Evolutionary conservation across 2,888 invertebrate species (phyloP), one percentile per base, ranked within the genome.

Genomic region (Diaprepes abbreviatus): DNA sequence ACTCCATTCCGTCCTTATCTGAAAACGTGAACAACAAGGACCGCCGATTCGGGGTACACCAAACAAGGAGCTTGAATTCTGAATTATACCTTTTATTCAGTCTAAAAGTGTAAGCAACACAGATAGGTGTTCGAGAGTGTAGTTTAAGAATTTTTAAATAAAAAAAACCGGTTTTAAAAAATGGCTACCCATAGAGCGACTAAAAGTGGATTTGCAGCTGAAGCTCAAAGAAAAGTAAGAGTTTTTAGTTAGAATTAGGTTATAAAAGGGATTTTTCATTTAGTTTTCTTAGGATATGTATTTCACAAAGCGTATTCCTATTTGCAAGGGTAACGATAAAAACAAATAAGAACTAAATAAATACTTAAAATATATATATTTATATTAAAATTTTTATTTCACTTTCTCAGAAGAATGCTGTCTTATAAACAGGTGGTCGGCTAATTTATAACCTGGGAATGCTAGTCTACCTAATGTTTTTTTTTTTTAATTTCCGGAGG

Each of bases 171-270:
- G 55, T 31, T 55, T 28, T 5, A 31, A 38, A 65, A 70, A 81
- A 94, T 94, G 93, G 93, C 93, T 78, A 90, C 88, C 85, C 91
- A 93, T 88, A 88, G 95, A 84, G 95, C 95, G 78, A 87, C 94
- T 70, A 95, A 95, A 85, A 94, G 94, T 81, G 97, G 97, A 90
- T 95, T 96, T 88, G 97, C 96, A 78, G 96, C 96, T 68, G 97
- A 97, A 85, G 95, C 96, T 60, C 96, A 97, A 86, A 90, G 93
- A 83, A 97, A 96, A 92, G 97, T 97, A 85, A 72, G 69, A 60
- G 12, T 62, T 36, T 35, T 10, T n/a, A n/a, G 35, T 24, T 31
- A 28, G n/a, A n/a, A n/a, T n/a, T n/a, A n/a, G n/a, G n/a, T n/a
- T n/a, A n/a, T n/a, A n/a, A n/a, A n/a, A n/a, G n/a, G n/a, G n/a